These are phyloP conservation scores for Agrilus cyanescens DNA, from an alignment of 2,888 invertebrate species.

Conservation along the genomic window DNA sequence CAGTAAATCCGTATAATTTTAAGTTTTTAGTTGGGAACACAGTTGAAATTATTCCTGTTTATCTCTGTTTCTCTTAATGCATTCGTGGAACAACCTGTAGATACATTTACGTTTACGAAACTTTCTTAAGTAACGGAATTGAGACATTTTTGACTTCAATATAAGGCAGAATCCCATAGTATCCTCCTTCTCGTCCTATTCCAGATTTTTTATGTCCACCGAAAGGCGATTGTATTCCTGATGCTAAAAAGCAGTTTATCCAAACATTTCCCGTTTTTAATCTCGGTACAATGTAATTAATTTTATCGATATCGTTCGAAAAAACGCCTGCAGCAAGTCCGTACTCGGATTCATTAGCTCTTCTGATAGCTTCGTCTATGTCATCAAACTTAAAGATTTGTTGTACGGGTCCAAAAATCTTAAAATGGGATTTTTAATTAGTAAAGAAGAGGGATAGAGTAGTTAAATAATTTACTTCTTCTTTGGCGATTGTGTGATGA, in stretches of 20 bases:
- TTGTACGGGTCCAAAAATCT: conserved; percentile 96
- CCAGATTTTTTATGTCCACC: conserved; percentile 97
- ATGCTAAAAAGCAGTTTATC: conserved; percentile 90
- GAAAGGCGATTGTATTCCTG: conserved; percentile 78
- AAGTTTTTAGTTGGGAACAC: too few species aligned
- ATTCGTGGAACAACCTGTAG: too few species aligned
- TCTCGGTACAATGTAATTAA: conserved; percentile 68
- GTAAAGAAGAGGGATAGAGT: conserved; percentile 1
- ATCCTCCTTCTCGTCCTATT: conserved; percentile 88
- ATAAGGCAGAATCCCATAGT: conserved; percentile 86
- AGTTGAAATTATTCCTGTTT: too few species aligned
- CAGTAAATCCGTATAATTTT: too few species aligned
- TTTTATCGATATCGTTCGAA: conserved; percentile 84
- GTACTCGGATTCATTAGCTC: conserved; percentile 83
- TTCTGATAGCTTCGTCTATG: conserved; percentile 73
- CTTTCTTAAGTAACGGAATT: conserved; percentile 60
- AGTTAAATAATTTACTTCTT: conserved; percentile 48
- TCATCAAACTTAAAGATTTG: conserved; percentile 81
- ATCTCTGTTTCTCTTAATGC: too few species aligned
- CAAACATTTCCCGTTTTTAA: conserved; percentile 72
- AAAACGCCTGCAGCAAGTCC: conserved; percentile 91
- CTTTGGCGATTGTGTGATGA: conserved; percentile 71
- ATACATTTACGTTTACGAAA: conserved; percentile 46
- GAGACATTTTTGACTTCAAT: conserved; percentile 91
- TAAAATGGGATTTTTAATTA: conserved; percentile 16